These are phyloP conservation scores for Emydura subglobosa DNA, from an alignment of 2,113 vertebrate genomes.

Conservation along the genomic window DNA sequence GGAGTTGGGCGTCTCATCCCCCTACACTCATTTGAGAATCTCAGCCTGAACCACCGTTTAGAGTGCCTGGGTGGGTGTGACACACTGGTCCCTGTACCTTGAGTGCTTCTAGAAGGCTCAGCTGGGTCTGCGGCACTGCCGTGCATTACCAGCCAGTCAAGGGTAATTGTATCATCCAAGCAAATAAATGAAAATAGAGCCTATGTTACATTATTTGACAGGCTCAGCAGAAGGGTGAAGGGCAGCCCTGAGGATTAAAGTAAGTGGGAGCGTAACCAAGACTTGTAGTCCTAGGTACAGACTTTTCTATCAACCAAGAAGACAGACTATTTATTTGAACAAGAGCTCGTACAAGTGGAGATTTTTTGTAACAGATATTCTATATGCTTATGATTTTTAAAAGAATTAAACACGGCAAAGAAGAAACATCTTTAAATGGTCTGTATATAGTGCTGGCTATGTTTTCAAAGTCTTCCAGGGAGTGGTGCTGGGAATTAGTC, in stretches of 20 bases:
- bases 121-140: too few species aligned
- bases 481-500: not conserved
- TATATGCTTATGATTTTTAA: not conserved
- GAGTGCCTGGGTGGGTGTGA: not conserved
- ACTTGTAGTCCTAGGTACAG: fast-evolving
- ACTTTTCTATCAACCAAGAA: not conserved
- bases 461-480: not conserved
- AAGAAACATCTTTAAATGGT: not conserved
- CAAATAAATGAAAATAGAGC: not conserved
- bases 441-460: not conserved
- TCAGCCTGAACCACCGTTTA: not conserved
- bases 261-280: not conserved
- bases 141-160: not conserved
- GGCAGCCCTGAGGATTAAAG: not conserved
- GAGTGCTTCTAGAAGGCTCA: not conserved
- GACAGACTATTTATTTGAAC: slow-evolving; percentile 41
- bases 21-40: not conserved
- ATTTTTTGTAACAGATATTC: not conserved
- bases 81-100: not conserved
- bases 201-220: not conserved
- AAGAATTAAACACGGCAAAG: slow-evolving; percentile 13
- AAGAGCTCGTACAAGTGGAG: slow-evolving; percentile 1
- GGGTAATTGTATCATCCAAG: fast-evolving
- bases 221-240: not conserved
- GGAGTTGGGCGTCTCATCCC: not conserved